Evolutionary conservation across 2,888 invertebrate genomes (phyloP), one percentile per base, ranked within the genome.

Genomic region (Patella pellucida): DNA sequence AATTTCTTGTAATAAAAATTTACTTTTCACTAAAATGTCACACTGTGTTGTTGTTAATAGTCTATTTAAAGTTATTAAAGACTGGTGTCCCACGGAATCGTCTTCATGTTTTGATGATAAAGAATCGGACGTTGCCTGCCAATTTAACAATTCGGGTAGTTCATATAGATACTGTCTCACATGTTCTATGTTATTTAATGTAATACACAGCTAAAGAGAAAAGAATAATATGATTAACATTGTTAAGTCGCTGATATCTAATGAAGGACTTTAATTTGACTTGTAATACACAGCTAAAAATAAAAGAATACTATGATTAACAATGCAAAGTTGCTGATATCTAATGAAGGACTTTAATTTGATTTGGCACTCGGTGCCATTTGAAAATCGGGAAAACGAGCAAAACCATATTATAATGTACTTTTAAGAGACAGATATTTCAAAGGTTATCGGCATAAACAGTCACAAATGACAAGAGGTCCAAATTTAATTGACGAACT

Each of bases 141-240:
- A 89, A 62, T 84, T 79, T 27, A 89, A 81, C 31, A 86, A 80
- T 16, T 81, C 62, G 0, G 86, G 85, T n/a, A 89, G 82, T 69
- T 87, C 83, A 50, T 81, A 79, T 31, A 89, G 81, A 79, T 87
- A 89, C 74, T 85, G 81, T 1, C 87, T 80, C 15, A 89, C 88
- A 79, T 89, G 89, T 68, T 86, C 88, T 68, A 89, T 88, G 84
- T 89, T 89, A 85, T 89, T 89, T 41, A 89, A 77, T 2, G 89
- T 89, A 70, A 89, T 89, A 79, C 89, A 89, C 15, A 89, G 80
- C 89, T 89, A 83, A 78, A 82, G 31, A 74, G 68, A 68, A 54
- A 72, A 56, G 14, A 69, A 75, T n/a, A 76, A 41, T 1, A 41
- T 41, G 41, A 41, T 41, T 5, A 41, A 41, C 5, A 73, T 23